These are phyloP conservation scores for Nettapus auritus DNA, from an alignment of 2,113 vertebrate genomes.

Conservation along the genomic window DNA sequence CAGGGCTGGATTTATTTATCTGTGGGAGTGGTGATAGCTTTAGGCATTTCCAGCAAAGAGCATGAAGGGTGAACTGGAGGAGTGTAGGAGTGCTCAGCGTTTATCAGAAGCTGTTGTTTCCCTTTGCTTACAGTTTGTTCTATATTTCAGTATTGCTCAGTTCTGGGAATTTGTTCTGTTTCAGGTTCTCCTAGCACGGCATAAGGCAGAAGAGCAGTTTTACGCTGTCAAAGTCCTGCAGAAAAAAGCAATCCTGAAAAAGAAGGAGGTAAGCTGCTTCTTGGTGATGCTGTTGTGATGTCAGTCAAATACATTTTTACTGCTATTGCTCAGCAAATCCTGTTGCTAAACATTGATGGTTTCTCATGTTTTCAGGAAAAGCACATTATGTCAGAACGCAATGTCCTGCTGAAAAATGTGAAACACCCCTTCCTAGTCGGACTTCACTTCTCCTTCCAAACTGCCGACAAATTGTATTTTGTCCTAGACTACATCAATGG, in stretches of 20 bases:
- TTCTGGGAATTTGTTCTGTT: slow-evolving; percentile 17
- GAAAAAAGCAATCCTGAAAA: slow-evolving; percentile 98
- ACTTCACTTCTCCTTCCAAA: slow-evolving; percentile 98
- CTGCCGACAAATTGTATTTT: slow-evolving; percentile 95
- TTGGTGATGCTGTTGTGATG: neutral
- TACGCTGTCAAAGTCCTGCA: slow-evolving; percentile 98
- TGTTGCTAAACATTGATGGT: neutral
- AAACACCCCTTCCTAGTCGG: slow-evolving; percentile 98
- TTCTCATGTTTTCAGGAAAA: slow-evolving; percentile 86
- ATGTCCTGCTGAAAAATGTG: slow-evolving; percentile 96
- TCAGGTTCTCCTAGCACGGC: slow-evolving; percentile 92
- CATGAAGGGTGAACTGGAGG: neutral
- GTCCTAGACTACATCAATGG: slow-evolving; percentile 98
- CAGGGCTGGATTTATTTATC: neutral
- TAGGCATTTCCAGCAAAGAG: neutral
- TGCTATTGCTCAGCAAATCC: neutral
- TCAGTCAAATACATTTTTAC: neutral
- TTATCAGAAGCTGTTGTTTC: neutral
- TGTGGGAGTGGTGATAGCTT: neutral
- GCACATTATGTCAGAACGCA: slow-evolving; percentile 98
- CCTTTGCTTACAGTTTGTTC: neutral
- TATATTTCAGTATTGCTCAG: neutral
- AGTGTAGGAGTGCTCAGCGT: neutral
- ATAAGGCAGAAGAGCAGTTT: slow-evolving; percentile 93
- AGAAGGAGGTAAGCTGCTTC: slow-evolving; percentile 88